Evolutionary conservation across 37 sponge, comb jelly and placozoan genomes (phyloP).

Genomic region (Chondrilla cf. caribensis): DNA sequence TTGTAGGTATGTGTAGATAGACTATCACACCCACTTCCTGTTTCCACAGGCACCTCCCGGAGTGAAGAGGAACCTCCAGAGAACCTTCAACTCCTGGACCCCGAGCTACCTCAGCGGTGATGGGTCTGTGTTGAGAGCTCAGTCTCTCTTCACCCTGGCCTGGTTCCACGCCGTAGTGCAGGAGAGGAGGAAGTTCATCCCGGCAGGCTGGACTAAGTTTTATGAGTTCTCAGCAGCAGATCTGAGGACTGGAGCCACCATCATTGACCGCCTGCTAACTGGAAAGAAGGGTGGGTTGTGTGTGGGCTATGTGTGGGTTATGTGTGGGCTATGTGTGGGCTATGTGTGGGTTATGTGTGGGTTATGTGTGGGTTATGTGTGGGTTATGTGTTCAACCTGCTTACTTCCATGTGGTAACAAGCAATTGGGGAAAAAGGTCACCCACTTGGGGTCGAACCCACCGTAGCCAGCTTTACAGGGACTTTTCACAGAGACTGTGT

Average conservation of each 20-base stretch:
- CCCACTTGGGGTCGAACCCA: too few relatives aligned
- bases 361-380: neutral
- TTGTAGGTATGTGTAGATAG: too few relatives aligned
- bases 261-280: conserved; percentile 76
- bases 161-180: conserved; percentile 99
- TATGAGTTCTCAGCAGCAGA: conserved; percentile 96
- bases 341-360: too few relatives aligned
- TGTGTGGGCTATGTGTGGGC: too few relatives aligned
- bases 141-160: conserved; percentile 87
- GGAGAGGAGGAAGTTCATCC: conserved; percentile 90
- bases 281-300: conserved; percentile 30
- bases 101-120: conserved; percentile 72
- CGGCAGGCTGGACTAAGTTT: conserved; percentile 97
- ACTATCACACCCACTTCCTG: neutral
- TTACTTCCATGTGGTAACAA: too few relatives aligned
- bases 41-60: conserved; percentile 82
- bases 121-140: conserved; percentile 51
- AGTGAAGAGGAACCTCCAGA: conserved; percentile 84
- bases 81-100: conserved; percentile 93
- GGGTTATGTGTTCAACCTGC: neutral
- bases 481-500: too few relatives aligned
- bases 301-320: too few relatives aligned
- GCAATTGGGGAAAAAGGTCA: too few relatives aligned
- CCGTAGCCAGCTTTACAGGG: too few relatives aligned
- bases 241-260: conserved; percentile 75